Base-by-base conservation (phyloP, 2,113 vertebrate species). In the Cardinalis cardinalis region DNA sequence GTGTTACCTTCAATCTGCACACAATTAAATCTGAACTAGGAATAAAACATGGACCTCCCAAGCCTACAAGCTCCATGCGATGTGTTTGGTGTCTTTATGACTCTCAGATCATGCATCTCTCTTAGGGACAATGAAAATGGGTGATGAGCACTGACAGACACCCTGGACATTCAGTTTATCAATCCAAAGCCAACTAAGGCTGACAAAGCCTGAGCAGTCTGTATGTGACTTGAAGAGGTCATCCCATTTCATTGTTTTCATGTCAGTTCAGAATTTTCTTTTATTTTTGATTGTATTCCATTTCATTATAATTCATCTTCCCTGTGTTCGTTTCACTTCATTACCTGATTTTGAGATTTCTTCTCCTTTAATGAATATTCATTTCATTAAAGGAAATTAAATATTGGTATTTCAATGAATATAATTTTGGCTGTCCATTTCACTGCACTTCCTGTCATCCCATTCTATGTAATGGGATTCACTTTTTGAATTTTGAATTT, bases 241-340 rank as follows among this genome's bases (percentile, higher is more conserved):
- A 55, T 64, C 19, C 48, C 40, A 38, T 40, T 38, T 26, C 5
- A 40, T 3, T 28, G n/a, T 38, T 83, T 61, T 46, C 14, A 63
- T n/a, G 46, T 4, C 18, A 36, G 18, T 71, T 71, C 38, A 44
- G n/a, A 63, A 28, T 46, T 53, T 43, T 82, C 1, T 60, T 44
- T 36, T 34, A 9, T 26, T 34, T 70, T 34, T 29, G 2, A 9
- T 10, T 71, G 2, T 6, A 26, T 53, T 61, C 15, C 0, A 38
- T 28, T 72, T 55, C 21, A 28, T 38, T 38, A 18, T 53, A 55
- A 28, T 72, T 72, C 18, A 7, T 63, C 18, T 53, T 83, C 7
- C 14, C 9, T 28, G 18, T 18, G n/a, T 46, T 32, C 0, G 0
- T 53, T 61, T 44, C 21, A 32, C 28, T 63, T 55, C 0, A 0